Percentiles rank a stretch among this genome's conserved stretches.
Evolutionary conservation across 2,797 vertebrate species (phyloP).

Genomic region (Sebastes umbrosus): DNA sequence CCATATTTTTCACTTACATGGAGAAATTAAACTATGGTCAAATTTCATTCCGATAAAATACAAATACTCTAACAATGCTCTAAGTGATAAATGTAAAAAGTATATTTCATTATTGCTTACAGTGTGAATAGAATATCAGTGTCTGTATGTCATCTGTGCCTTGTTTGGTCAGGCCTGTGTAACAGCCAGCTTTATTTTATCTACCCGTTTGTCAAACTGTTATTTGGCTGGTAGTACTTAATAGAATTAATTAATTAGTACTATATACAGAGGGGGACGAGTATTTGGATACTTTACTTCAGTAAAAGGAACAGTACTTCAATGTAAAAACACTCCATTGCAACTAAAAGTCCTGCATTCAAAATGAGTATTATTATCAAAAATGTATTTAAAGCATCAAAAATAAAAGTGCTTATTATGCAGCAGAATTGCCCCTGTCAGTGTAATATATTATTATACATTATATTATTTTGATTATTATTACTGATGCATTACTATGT

Average conservation of each 20-base stretch:
- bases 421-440: neutral
- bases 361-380: neutral
- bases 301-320: neutral
- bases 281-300: neutral
- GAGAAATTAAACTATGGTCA: neutral
- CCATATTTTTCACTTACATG: neutral
- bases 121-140: neutral
- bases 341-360: neutral
- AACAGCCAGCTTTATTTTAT: neutral
- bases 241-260: neutral
- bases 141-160: neutral
- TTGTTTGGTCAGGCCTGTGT: neutral
- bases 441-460: neutral
- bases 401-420: neutral
- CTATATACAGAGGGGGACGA: neutral
- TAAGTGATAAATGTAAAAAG: neutral
- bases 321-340: neutral
- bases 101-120: neutral
- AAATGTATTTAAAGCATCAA: neutral
- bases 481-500: neutral
- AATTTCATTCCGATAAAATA: neutral
- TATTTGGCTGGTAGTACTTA: neutral
- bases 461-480: neutral
- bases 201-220: neutral
- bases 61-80: neutral